These are phyloP conservation scores for Erythrolamprus reginae DNA, from an alignment of 2,113 vertebrate species.

Conservation along the genomic window DNA sequence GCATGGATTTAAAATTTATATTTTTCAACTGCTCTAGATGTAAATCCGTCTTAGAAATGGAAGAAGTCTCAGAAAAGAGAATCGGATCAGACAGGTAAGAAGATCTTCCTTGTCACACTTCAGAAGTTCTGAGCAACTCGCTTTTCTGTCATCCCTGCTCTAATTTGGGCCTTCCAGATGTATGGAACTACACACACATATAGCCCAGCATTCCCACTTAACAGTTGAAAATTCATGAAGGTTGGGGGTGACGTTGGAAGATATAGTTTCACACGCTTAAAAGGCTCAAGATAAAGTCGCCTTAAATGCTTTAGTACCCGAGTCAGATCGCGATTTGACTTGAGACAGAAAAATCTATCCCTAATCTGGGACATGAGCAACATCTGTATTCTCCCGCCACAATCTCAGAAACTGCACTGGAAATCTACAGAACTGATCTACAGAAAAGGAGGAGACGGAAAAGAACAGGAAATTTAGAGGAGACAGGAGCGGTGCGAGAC, in stretches of 20 bases:
- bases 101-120: not conserved
- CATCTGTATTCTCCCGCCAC: not conserved
- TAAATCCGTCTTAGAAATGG: not conserved
- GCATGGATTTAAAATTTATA: not conserved
- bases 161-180: not conserved
- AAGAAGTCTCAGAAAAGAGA: not conserved
- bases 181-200: not conserved
- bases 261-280: not conserved
- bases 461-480: not conserved
- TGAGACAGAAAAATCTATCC: too few relatives aligned
- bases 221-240: not conserved
- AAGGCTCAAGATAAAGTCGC: not conserved
- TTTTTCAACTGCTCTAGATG: not conserved
- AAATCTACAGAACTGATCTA: too few relatives aligned
- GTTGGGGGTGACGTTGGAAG: not conserved
- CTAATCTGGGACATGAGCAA: not conserved
- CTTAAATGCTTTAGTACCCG: not conserved
- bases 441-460: not conserved
- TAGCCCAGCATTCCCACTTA: not conserved
- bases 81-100: not conserved
- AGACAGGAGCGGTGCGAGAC: not conserved
- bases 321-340: not conserved
- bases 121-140: not conserved
- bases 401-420: not conserved
- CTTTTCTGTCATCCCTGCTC: not conserved